These are phyloP conservation scores for Neotoxoptera formosana DNA, from an alignment of 1,140 invertebrate species.

Conservation along the genomic window DNA sequence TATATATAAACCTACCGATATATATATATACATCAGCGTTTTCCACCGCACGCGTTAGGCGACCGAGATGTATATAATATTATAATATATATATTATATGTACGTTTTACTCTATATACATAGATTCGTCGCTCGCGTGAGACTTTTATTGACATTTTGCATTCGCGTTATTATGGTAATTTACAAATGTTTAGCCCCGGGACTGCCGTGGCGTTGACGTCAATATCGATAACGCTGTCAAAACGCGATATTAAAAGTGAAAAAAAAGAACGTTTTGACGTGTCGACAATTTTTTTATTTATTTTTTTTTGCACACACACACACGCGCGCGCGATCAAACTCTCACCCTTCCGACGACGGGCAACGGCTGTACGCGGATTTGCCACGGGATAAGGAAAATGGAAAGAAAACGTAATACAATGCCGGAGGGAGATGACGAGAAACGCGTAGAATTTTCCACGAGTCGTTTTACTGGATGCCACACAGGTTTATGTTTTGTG, in stretches of 20 bases:
- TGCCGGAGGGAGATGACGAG: background rate
- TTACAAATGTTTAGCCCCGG: conserved; percentile 19
- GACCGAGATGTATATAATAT: background rate
- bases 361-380: background rate
- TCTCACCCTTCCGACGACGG: background rate
- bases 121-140: background rate
- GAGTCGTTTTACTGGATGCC: background rate
- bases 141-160: conserved; percentile 36
- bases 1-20: too few relatives aligned
- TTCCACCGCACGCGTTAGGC: background rate
- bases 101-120: background rate
- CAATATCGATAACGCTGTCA: conserved; percentile 15
- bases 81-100: too few relatives aligned
- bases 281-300: conserved; percentile 4
- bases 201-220: background rate
- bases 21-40: background rate
- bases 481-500: background rate
- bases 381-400: background rate
- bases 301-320: background rate
- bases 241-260: background rate
- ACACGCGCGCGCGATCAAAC: background rate
- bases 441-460: background rate
- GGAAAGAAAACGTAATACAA: background rate
- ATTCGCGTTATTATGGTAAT: conserved; percentile 26
- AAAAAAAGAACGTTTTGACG: conserved; percentile 5